A percentile compares a stretch with the other conserved stretches of the same genome.
Evolutionary conservation across 2,113 vertebrate genomes (phyloP).

Genomic region (Ctenomys sociabilis): DNA sequence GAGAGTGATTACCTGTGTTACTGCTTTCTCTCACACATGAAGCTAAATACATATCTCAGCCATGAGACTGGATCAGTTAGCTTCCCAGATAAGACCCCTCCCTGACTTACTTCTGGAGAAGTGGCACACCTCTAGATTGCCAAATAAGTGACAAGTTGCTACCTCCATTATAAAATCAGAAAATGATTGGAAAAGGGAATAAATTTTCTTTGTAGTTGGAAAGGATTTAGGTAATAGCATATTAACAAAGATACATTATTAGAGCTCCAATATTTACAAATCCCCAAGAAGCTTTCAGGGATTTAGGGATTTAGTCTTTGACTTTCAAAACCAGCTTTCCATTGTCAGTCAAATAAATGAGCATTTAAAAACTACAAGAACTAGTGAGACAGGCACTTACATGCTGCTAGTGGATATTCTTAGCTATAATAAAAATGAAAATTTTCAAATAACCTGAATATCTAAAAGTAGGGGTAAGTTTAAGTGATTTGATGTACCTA

Average conservation of each 20-base stretch:
- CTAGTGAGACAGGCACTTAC: constrained; percentile 45
- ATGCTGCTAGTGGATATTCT: not conserved
- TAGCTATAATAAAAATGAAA: constrained; percentile 1
- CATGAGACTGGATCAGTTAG: not conserved
- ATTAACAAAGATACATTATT: constrained; percentile 78
- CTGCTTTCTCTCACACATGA: not conserved
- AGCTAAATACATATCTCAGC: constrained; percentile 1
- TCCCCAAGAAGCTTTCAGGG: constrained; percentile 77
- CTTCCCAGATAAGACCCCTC: constrained; percentile 39
- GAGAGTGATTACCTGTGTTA: not conserved
- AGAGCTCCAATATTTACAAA: constrained; percentile 73
- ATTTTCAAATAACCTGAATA: constrained; percentile 19
- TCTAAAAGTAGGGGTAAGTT: constrained; percentile 7
- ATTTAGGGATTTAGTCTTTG: constrained; percentile 78
- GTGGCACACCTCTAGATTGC: constrained; percentile 29
- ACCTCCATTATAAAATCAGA: constrained; percentile 53
- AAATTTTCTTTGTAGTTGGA: constrained; percentile 66
- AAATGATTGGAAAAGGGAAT: constrained; percentile 29
- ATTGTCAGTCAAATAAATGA: constrained; percentile 60
- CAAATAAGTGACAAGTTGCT: constrained; percentile 63
- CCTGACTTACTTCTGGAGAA: constrained; percentile 25
- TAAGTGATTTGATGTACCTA: not conserved
- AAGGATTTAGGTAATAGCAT: constrained; percentile 62
- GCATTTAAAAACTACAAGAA: constrained; percentile 51
- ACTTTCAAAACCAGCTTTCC: constrained; percentile 74